Evolutionary conservation across 2,888 invertebrate genomes (phyloP).

Genomic region (Amphimallon solstitiale): DNA sequence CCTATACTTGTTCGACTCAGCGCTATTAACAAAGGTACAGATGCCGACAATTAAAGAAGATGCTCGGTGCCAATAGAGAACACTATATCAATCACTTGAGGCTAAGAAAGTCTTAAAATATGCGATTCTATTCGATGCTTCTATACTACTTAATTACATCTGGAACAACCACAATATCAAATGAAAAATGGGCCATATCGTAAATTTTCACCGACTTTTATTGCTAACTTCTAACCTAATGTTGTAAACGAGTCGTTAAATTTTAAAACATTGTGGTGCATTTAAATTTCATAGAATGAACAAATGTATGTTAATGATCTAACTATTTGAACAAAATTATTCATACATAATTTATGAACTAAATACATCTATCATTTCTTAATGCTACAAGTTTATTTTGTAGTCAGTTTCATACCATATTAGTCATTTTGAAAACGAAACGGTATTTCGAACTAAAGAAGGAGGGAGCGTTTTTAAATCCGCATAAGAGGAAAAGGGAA

Average conservation of each 20-base stretch:
- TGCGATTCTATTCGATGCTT: constrained; percentile 1
- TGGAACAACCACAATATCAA: constrained; percentile 53
- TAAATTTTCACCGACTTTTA: constrained; percentile 15
- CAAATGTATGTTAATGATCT: no score
- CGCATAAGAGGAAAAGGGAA: no score
- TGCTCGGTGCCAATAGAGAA: constrained; percentile 45
- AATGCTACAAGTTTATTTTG: no score
- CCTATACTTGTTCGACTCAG: constrained; percentile 21
- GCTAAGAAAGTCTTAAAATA: neutral
- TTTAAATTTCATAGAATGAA: constrained; percentile 4
- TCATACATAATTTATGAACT: no score
- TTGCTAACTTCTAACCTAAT: neutral
- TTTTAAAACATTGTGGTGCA: constrained; percentile 21
- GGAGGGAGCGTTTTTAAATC: no score
- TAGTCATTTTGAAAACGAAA: no score
- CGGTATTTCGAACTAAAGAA: no score
- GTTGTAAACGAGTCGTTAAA: constrained; percentile 27
- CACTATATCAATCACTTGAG: constrained; percentile 42
- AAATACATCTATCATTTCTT: no score
- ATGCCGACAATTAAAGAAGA: constrained; percentile 57
- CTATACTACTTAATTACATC: constrained; percentile 13
- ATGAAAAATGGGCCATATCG: constrained; percentile 20
- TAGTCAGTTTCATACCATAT: no score
- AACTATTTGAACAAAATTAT: no score
- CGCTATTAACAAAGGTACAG: constrained; percentile 7